These are phyloP conservation scores for Mesocricetus auratus DNA, from an alignment of 2,113 vertebrate species.

Conservation along the genomic window DNA sequence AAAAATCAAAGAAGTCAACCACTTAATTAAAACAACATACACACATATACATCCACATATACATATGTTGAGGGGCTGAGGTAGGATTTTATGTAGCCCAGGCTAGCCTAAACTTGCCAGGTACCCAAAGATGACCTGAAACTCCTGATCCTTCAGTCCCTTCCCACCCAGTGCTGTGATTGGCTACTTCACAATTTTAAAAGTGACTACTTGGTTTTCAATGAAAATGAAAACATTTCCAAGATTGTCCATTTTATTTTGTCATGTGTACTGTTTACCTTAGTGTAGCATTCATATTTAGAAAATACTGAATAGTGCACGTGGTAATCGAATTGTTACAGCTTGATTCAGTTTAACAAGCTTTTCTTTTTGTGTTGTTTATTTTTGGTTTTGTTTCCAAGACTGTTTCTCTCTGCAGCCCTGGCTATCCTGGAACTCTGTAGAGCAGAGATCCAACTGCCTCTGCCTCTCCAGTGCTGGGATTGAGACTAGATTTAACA, in stretches of 20 bases:
- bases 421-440: neutral
- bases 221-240: neutral
- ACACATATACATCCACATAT: neutral
- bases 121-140: neutral
- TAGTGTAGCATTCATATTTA: neutral
- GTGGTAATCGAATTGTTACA: neutral
- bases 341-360: conserved; percentile 11
- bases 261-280: neutral
- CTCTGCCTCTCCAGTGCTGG: neutral
- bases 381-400: neutral
- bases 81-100: neutral
- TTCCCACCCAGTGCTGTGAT: neutral
- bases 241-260: neutral
- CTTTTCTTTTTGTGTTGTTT: neutral
- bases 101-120: neutral
- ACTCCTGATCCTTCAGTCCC: neutral
- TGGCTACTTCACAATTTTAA: conserved; percentile 22
- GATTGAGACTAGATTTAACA: neutral
- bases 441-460: neutral
- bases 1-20: conserved; percentile 31
- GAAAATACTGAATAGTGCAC: conserved; percentile 8
- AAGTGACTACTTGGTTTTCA: neutral
- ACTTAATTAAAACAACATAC: neutral
- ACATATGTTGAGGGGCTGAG: neutral
- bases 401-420: neutral